Evolutionary conservation across 2,888 invertebrate species (phyloP).

Genomic region (Lycaena phlaeas): DNA sequence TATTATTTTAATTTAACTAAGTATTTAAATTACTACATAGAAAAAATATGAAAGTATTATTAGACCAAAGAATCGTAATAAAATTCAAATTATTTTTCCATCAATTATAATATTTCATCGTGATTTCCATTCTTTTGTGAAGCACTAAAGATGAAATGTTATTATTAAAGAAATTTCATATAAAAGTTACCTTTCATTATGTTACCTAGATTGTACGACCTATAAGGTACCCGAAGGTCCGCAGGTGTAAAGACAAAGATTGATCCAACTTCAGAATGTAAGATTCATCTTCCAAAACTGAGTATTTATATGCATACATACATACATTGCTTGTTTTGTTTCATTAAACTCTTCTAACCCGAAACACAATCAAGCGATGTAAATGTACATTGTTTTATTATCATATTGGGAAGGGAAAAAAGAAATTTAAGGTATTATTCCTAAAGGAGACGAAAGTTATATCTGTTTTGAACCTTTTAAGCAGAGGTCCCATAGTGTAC

Average conservation of each 20-base stretch:
- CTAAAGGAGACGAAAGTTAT: constrained; percentile 7
- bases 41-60: too few species aligned
- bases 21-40: too few species aligned
- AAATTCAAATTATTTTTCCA: too few species aligned
- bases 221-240: not conserved
- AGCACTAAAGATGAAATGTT: too few species aligned
- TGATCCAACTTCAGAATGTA: not conserved
- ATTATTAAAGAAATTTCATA: too few species aligned
- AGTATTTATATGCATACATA: not conserved
- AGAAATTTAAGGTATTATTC: constrained; percentile 5
- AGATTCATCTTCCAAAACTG: not conserved
- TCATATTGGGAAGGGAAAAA: not conserved
- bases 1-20: too few species aligned
- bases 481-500: not conserved
- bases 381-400: not conserved
- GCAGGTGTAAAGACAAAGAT: not conserved
- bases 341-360: too few species aligned
- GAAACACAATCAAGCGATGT: not conserved
- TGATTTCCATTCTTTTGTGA: too few species aligned
- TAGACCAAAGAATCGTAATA: too few species aligned
- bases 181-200: too few species aligned
- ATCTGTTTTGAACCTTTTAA: constrained; percentile 8
- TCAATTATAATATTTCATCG: too few species aligned
- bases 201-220: too few species aligned
- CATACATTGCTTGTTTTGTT: constrained; percentile 1